A percentile compares a stretch with the other conserved stretches of the same genome.
These are phyloP conservation scores for Polia nebulosa DNA, from an alignment of 2,888 invertebrate genomes.

Conservation along the genomic window DNA sequence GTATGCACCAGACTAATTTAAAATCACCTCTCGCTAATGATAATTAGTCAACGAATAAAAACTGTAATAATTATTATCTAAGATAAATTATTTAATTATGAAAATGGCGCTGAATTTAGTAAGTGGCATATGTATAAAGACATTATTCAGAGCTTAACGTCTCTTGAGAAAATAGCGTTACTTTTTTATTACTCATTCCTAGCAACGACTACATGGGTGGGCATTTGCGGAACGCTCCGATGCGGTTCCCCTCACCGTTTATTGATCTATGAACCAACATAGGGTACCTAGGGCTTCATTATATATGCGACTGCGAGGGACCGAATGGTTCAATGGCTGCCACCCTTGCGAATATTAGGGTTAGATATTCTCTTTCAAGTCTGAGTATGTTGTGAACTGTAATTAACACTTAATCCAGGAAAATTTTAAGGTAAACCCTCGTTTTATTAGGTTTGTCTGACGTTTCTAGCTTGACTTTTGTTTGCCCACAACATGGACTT, in stretches of 20 bases:
- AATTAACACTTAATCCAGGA: background rate
- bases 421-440: slow-evolving; percentile 4
- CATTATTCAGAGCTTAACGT: slow-evolving; percentile 56
- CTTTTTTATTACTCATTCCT: slow-evolving; percentile 66
- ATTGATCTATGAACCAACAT: slow-evolving; percentile 80
- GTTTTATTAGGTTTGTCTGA: background rate
- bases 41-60: slow-evolving; percentile 58
- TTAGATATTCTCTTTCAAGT: background rate
- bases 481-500: background rate
- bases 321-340: slow-evolving; percentile 57
- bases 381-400: background rate
- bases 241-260: slow-evolving; percentile 75
- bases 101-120: slow-evolving; percentile 47
- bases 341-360: slow-evolving; percentile 46
- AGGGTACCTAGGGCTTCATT: slow-evolving; percentile 79
- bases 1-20: slow-evolving; percentile 66
- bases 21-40: slow-evolving; percentile 50
- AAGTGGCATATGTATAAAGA: slow-evolving; percentile 53
- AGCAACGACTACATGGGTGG: slow-evolving; percentile 69
- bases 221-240: slow-evolving; percentile 65
- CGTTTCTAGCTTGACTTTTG: background rate
- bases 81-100: slow-evolving; percentile 49
- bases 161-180: slow-evolving; percentile 50
- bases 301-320: slow-evolving; percentile 61
- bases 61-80: slow-evolving; percentile 45